Evolutionary conservation across 2,888 invertebrate genomes (phyloP).

Genomic region (Phymatocera aterrima): DNA sequence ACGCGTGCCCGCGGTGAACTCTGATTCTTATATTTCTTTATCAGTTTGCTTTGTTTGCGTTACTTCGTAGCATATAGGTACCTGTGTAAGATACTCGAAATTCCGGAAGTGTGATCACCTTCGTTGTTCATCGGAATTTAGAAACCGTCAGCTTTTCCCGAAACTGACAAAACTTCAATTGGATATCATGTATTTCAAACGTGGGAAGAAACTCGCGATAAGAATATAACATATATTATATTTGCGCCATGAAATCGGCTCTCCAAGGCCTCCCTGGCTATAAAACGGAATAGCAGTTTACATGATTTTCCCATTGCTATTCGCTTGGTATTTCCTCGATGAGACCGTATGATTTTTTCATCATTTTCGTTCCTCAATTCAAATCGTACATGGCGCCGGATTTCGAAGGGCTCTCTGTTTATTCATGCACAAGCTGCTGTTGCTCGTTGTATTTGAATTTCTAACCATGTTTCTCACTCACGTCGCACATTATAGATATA

Average conservation of each 20-base stretch:
- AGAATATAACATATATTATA: no score
- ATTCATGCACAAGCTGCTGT: neutral
- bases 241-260: slow-evolving; percentile 6
- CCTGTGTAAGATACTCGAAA: neutral
- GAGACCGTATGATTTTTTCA: slow-evolving; percentile 34
- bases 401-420: neutral
- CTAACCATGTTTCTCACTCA: neutral
- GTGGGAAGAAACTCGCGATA: neutral
- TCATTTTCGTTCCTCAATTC: no score
- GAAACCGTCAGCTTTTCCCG: neutral
- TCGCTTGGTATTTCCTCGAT: slow-evolving; percentile 8
- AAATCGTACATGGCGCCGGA: slow-evolving; percentile 15
- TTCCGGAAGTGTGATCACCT: slow-evolving; percentile 1
- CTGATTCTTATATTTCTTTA: neutral
- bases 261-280: slow-evolving; percentile 20
- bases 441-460: neutral
- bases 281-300: slow-evolving; percentile 29
- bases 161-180: slow-evolving; percentile 2
- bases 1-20: neutral
- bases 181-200: neutral
- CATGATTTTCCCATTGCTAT: slow-evolving; percentile 44
- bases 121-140: neutral
- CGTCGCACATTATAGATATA: no score
- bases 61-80: no score
- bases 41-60: neutral